Conservation (phyloP, 2,113 vertebrate genomes). For the human region GRCh38 chr13:105825001-105825500, state of each 20-base stretch:
- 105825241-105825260: conserved; percentile 51
- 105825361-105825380: conserved; percentile 67
- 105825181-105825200: conserved; percentile 7
- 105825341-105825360: conserved; percentile 59
- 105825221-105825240: conserved; percentile 7
- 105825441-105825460: not conserved
- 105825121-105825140: not conserved
- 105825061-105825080: not conserved
- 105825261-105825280: conserved; percentile 61
- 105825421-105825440: conserved; percentile 36
- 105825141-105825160: not conserved
- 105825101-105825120: not conserved
- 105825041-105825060: not conserved
- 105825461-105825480: not conserved
- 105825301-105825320: conserved; percentile 60
- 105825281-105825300: conserved; percentile 49
- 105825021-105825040: conserved; percentile 1
- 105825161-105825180: not conserved
- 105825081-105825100: not conserved
- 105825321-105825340: conserved; percentile 58
- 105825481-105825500: not conserved
- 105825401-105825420: conserved; percentile 47
- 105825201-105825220: not conserved
- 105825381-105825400: conserved; percentile 46
- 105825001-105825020: not conserved